Conservation (phyloP, 2,888 invertebrate species). For the Lasioglossum figueresi region DNA sequence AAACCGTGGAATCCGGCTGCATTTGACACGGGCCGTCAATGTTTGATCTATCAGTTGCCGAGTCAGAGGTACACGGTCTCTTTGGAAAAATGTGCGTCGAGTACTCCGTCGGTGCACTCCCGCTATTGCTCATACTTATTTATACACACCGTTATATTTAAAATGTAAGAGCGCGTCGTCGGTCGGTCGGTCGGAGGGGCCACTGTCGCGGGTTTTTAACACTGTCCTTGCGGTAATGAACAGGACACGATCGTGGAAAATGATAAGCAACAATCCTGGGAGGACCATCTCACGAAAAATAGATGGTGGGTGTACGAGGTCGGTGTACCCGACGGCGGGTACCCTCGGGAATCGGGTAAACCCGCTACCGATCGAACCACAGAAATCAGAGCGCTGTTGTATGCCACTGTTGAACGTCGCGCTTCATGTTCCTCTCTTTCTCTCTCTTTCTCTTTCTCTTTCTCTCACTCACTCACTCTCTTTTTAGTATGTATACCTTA, state of each 20-base stretch:
- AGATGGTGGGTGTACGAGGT: neutral
- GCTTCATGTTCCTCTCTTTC: constrained; percentile 45
- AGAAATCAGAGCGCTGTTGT: constrained; percentile 70
- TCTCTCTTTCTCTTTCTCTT: constrained; percentile 10
- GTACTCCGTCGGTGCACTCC: constrained; percentile 77
- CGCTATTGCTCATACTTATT: constrained; percentile 84
- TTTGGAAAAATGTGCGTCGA: constrained; percentile 64
- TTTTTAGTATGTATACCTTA: constrained; percentile 7
- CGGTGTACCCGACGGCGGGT: constrained; percentile 38
- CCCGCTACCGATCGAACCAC: constrained; percentile 65
- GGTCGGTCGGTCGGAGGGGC: constrained; percentile 33
- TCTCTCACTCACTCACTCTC: constrained; percentile 7
- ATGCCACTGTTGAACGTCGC: constrained; percentile 71
- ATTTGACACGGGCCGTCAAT: constrained; percentile 66
- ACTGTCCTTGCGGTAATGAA: neutral
- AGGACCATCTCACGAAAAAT: constrained; percentile 13
- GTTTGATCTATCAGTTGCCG: constrained; percentile 18
- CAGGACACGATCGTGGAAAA: neutral
- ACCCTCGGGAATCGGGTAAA: constrained; percentile 44
- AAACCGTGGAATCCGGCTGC: constrained; percentile 68
- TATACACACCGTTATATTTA: constrained; percentile 84
- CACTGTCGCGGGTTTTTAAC: constrained; percentile 2
- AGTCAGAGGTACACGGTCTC: constrained; percentile 26
- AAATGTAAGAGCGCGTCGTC: constrained; percentile 81
- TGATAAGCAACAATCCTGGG: neutral